A percentile compares a stretch with the other conserved stretches of the same genome.
Conservation (phyloP, 2,888 invertebrate genomes). For the Rotaria sp. region DNA sequence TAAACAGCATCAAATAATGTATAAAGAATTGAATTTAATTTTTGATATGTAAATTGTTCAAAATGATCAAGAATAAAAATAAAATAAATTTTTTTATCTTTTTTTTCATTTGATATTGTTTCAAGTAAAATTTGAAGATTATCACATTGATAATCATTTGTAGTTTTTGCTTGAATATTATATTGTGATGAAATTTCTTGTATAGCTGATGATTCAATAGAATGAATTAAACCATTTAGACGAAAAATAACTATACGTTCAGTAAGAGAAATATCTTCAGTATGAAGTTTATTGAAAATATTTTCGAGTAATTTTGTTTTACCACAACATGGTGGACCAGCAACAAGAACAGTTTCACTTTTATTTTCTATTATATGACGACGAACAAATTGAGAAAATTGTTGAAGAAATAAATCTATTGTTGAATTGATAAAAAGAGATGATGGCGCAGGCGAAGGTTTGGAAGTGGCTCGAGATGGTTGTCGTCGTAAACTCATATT, state of each 20-base stretch:
- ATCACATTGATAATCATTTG: background rate
- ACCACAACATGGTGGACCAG: conserved; percentile 8
- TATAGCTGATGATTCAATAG: conserved; percentile 6
- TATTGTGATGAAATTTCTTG: background rate
- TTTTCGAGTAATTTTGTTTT: conserved; percentile 24
- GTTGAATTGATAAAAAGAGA: background rate
- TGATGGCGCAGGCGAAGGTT: background rate
- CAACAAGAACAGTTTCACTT: background rate
- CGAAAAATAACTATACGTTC: background rate
- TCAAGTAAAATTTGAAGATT: conserved; percentile 17
- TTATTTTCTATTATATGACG: background rate
- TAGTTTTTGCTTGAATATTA: background rate
- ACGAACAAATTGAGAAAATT: background rate
- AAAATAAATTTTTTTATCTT: background rate
- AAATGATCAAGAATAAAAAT: conserved; percentile 13
- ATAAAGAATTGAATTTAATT: conserved; percentile 19
- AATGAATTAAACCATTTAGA: background rate
- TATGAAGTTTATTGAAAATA: background rate
- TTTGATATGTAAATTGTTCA: background rate
- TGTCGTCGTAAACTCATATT: background rate
- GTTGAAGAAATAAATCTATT: conserved; percentile 2
- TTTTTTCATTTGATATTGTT: background rate
- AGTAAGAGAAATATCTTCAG: background rate
- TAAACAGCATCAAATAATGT: conserved; percentile 25
- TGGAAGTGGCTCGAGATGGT: background rate